Conservation (phyloP, 1,140 invertebrate species). For the Cyphomyrmex costatus region DNA sequence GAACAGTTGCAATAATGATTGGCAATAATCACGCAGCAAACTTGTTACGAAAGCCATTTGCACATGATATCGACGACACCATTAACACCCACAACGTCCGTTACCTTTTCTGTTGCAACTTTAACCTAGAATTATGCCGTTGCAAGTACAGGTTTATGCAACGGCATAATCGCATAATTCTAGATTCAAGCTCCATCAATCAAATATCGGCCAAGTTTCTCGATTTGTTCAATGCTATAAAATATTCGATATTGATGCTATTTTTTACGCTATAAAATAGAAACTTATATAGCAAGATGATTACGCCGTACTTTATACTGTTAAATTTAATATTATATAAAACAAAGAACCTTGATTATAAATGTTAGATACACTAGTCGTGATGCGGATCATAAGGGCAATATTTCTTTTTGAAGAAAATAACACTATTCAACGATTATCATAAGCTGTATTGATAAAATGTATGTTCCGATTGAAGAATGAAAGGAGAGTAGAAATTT, state of each 20-base stretch:
- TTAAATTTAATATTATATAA: conserved; percentile 8
- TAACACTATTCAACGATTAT: neutral
- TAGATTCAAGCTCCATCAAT: conserved; percentile 15
- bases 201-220: neutral
- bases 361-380: neutral
- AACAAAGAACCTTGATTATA: neutral
- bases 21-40: neutral
- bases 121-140: conserved; percentile 36
- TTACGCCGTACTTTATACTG: neutral
- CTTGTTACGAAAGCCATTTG: conserved; percentile 17
- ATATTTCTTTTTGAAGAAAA: neutral
- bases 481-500: too few relatives aligned
- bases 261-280: neutral
- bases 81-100: conserved; percentile 25
- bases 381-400: neutral
- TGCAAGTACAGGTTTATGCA: conserved; percentile 35
- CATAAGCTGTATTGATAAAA: neutral
- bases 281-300: neutral
- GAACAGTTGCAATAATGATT: neutral
- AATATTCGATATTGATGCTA: neutral
- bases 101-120: conserved; percentile 2
- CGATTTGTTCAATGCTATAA: neutral
- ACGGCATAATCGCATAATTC: conserved; percentile 26
- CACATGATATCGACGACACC: conserved; percentile 12
- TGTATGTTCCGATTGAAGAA: neutral